Evolutionary conservation across 2,113 vertebrate genomes (phyloP), one percentile per base, ranked within the genome.

Genomic region (Chunga burmeisteri): DNA sequence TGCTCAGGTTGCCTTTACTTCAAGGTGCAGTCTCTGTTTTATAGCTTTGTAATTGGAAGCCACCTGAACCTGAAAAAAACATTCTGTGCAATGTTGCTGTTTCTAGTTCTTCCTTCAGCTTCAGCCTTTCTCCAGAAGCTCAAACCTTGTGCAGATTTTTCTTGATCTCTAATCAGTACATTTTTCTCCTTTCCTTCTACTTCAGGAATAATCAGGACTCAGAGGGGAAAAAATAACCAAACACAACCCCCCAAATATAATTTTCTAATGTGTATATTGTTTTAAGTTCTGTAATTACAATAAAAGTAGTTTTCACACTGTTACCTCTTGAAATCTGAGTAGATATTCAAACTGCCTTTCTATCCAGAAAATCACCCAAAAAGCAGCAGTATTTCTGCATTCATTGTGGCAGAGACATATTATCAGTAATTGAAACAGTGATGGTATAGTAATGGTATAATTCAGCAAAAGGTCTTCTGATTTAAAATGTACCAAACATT

Each of bases 1-100:
- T 94, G 81, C 93, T 96, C 94, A 94, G 93, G 97, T 97, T 97
- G 94, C 94, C 78, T 96, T 97, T 94, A 93, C 88, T 96, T 94
- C 34, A 4, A 91, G 91, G 88, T 91, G 86, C 68, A 72, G 77
- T 20, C n/a, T 92, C 74, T 84, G 75, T 67, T 95, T 95, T 90
- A 91, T 53, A 32, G 86, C 88, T 94, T 89, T 96, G 95, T 92
- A 96, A 93, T 42, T 87, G 88, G 86, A 97, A 89, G 73, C 86
- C 81, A 78, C 93, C 73, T 93, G 77, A 96, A 94, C 65, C 61
- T 66, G 68, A 65, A 72, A 92, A 92, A 81, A 79, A 4, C 66
- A 13, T 88, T 97, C 62, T 66, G 74, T 80, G 56, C 44, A 13
- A 9, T 49, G 79, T 29, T 65, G 74, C 49, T 86, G 15, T 80